Conservation (phyloP, 2,888 invertebrate species). For the Diplolepis rosae region DNA sequence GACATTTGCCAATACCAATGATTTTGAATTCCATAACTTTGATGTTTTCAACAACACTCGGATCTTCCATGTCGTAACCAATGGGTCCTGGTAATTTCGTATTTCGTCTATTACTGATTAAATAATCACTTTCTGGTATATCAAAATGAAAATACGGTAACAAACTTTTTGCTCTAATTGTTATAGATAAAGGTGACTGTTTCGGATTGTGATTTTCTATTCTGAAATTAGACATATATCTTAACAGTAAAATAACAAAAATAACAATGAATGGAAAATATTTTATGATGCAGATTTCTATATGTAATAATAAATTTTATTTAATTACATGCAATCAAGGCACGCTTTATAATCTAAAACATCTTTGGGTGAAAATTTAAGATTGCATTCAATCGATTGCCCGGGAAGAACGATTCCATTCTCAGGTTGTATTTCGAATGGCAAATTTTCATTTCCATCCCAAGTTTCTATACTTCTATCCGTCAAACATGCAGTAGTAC, state of each 20-base stretch:
- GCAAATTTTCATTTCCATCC: constrained; percentile 67
- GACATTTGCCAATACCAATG: constrained; percentile 77
- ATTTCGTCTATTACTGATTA: constrained; percentile 75
- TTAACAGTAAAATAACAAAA: not conserved
- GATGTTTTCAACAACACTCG: constrained; percentile 73
- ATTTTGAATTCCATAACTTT: constrained; percentile 81
- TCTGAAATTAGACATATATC: constrained; percentile 44
- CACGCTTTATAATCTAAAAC: constrained; percentile 76
- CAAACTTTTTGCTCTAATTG: constrained; percentile 77
- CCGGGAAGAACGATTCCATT: constrained; percentile 74
- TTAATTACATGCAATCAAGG: constrained; percentile 74
- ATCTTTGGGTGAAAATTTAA: constrained; percentile 77
- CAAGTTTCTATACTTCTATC: constrained; percentile 59
- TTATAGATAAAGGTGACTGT: constrained; percentile 59
- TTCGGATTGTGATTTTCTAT: constrained; percentile 76
- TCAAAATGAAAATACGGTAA: constrained; percentile 84
- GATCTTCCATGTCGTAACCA: constrained; percentile 64
- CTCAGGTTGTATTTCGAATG: constrained; percentile 76
- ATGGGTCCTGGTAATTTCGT: constrained; percentile 59
- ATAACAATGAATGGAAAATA: not conserved
- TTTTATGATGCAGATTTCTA: not conserved
- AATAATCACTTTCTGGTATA: constrained; percentile 80
- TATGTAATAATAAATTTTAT: not conserved
- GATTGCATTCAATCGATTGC: constrained; percentile 71
- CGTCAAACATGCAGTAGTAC: constrained; percentile 55